Conservation (phyloP, 1,140 invertebrate species). For the Platyscapa corneri region DNA sequence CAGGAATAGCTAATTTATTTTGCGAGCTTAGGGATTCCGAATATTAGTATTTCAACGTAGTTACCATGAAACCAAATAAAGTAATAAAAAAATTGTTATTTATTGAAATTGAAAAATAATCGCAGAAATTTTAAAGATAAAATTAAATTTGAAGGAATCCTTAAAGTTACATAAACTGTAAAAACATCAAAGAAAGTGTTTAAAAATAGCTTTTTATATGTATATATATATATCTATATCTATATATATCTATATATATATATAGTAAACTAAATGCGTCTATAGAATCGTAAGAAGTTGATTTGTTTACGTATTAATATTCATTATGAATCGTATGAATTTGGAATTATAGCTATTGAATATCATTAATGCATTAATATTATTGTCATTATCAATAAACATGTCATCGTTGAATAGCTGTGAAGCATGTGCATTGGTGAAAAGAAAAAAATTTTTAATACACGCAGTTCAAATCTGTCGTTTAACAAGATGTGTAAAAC, state of each 20-base stretch:
- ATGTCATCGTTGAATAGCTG: slow-evolving; percentile 43
- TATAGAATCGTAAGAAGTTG: slow-evolving; percentile 38
- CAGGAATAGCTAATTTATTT: slow-evolving; percentile 38
- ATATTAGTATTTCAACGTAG: slow-evolving; percentile 13
- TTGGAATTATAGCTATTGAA: slow-evolving; percentile 38
- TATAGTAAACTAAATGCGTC: slow-evolving; percentile 39
- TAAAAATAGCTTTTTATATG: slow-evolving; percentile 52
- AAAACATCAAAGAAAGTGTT: slow-evolving; percentile 53
- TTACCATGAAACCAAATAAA: slow-evolving; percentile 36
- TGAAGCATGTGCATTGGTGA: slow-evolving; percentile 30
- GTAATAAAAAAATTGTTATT: slow-evolving; percentile 52
- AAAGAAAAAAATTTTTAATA: slow-evolving; percentile 35
- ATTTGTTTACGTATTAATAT: slow-evolving; percentile 42
- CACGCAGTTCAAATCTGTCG: slow-evolving; percentile 46
- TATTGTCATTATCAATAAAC: slow-evolving; percentile 47
- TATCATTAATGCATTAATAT: slow-evolving; percentile 40
- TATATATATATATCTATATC: no score
- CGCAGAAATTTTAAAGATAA: slow-evolving; percentile 28
- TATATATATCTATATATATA: no score
- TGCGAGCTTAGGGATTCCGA: slow-evolving; percentile 41
- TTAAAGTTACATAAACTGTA: slow-evolving; percentile 38
- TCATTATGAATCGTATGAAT: slow-evolving; percentile 29
- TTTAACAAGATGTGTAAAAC: slow-evolving; percentile 44
- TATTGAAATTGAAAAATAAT: slow-evolving; percentile 40
- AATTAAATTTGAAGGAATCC: slow-evolving; percentile 32